phyloP scores from a whole-genome alignment of 2,113 vertebrate genomes.

The Mungos mungo region DNA sequence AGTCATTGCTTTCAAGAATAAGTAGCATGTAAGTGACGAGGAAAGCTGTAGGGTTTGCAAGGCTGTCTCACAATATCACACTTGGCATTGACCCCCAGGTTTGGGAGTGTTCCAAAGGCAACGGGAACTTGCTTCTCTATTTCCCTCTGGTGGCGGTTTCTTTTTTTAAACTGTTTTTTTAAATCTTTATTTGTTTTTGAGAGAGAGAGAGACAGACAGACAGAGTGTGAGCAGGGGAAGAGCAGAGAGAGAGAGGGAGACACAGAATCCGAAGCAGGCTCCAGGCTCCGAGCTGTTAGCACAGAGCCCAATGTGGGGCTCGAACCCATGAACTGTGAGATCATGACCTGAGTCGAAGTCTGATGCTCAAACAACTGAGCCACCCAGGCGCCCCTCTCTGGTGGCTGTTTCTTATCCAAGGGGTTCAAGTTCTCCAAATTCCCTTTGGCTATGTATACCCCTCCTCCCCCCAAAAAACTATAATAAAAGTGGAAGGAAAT shows the following conservation, averaged over 20 bases:
- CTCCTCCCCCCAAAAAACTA: neutral
- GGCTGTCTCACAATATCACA: neutral
- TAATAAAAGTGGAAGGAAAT: constrained; percentile 37
- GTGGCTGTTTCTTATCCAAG: neutral
- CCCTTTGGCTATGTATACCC: neutral
- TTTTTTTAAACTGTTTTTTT: neutral
- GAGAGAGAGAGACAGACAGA: no score
- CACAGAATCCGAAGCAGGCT: no score
- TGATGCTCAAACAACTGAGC: no score
- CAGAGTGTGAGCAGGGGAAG: no score
- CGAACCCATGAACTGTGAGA: no score
- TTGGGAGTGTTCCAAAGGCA: neutral
- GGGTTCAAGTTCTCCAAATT: constrained; percentile 26
- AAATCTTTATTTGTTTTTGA: no score
- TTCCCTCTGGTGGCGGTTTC: constrained; percentile 19
- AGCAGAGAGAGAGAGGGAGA: no score
- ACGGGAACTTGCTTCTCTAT: constrained; percentile 13
- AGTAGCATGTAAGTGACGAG: neutral
- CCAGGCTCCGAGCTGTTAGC: no score
- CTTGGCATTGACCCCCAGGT: neutral
- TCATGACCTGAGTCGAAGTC: no score
- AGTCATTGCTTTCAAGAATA: constrained; percentile 25
- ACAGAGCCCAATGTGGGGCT: no score
- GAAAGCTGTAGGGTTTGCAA: neutral
- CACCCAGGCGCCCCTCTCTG: no score